These are phyloP conservation scores for Chiloscyllium plagiosum DNA, from an alignment of 2,113 vertebrate genomes.

Conservation along the genomic window DNA sequence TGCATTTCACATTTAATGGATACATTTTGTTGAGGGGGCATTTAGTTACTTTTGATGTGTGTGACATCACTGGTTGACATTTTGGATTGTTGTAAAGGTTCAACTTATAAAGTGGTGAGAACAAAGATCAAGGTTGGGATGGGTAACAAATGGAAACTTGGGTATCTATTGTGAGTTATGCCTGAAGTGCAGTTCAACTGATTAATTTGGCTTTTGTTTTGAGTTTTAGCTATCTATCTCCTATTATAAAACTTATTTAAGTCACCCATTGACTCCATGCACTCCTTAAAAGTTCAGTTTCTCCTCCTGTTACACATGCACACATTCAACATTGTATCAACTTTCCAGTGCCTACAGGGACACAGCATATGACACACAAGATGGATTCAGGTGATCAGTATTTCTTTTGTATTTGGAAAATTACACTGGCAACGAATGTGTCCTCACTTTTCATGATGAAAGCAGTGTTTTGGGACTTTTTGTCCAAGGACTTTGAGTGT, in stretches of 20 bases:
- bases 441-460: conserved; percentile 35
- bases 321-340: conserved; percentile 16
- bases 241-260: not conserved
- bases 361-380: not conserved
- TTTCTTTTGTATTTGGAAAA: conserved; percentile 23
- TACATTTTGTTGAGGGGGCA: not conserved
- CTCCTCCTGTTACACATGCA: conserved; percentile 22
- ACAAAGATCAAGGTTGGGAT: not conserved
- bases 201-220: not conserved
- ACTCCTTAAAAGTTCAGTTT: not conserved
- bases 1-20: not conserved
- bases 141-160: not conserved
- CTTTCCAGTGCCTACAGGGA: conserved; percentile 23
- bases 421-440: conserved; percentile 26
- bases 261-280: not conserved
- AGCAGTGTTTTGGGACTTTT: conserved; percentile 30
- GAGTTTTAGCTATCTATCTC: conserved; percentile 6
- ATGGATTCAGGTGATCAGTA: conserved; percentile 20
- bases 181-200: not conserved
- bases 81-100: not conserved
- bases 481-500: not conserved
- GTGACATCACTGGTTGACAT: not conserved
- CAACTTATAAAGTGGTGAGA: not conserved
- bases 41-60: not conserved
- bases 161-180: not conserved